These are phyloP conservation scores for Drosophila lacteicornis DNA, from an alignment of 1,140 invertebrate species.

Conservation along the genomic window DNA sequence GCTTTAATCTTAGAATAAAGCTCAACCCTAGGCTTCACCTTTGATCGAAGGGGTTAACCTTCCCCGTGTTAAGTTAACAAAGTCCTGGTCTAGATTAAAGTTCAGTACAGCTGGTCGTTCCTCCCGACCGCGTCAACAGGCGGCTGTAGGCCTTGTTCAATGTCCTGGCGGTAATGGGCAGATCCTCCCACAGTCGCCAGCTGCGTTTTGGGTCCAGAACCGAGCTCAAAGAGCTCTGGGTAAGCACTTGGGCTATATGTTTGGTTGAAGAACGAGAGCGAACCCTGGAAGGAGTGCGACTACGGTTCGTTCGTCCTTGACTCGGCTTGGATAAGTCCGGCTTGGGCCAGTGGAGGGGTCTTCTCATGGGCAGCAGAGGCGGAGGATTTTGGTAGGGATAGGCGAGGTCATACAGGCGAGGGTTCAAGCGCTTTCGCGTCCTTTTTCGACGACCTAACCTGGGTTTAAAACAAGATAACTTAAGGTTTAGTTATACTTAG, in stretches of 20 bases:
- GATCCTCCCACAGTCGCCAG: conserved; percentile 31
- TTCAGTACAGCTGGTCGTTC: neutral
- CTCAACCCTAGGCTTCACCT: neutral
- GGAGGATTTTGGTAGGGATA: neutral
- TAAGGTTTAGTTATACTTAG: neutral
- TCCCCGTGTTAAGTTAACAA: neutral
- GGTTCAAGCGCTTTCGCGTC: neutral
- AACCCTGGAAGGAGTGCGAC: neutral
- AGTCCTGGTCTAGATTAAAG: neutral
- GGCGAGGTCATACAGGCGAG: neutral
- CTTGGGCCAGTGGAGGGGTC: conserved; percentile 68
- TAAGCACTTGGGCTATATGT: accelerated
- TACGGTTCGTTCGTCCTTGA: neutral
- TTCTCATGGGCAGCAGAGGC: conserved; percentile 3
- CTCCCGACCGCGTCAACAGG: neutral
- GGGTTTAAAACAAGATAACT: no score
- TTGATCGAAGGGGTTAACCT: neutral
- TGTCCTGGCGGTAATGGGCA: conserved; percentile 24
- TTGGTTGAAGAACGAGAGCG: neutral
- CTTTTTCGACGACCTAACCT: conserved; percentile 11
- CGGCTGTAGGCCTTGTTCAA: conserved; percentile 38
- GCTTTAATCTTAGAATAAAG: conserved; percentile 3
- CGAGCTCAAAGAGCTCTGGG: conserved; percentile 2
- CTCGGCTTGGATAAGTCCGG: conserved; percentile 17
- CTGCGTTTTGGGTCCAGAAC: conserved; percentile 5